These are phyloP conservation scores for Aegypius monachus DNA, from an alignment of 2,113 vertebrate genomes.

Conservation along the genomic window DNA sequence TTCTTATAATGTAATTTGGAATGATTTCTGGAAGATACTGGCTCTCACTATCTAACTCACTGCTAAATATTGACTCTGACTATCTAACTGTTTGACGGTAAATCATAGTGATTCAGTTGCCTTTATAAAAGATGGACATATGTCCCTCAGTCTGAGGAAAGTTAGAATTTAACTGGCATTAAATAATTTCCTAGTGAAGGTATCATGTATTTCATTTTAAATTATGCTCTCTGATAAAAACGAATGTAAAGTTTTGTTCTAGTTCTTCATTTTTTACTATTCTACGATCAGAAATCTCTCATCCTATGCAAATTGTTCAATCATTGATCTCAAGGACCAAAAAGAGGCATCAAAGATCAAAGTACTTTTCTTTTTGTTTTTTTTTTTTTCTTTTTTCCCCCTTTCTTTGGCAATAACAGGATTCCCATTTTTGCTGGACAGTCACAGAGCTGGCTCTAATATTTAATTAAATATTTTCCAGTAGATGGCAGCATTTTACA, in stretches of 20 bases:
- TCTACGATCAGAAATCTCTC: background rate
- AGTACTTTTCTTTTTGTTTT: background rate
- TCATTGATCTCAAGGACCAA: background rate
- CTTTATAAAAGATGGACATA: background rate
- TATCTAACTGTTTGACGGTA: background rate
- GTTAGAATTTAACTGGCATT: background rate
- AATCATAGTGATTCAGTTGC: background rate
- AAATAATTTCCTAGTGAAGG: background rate
- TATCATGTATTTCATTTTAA: background rate
- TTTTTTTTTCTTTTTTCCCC: too few relatives aligned
- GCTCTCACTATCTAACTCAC: background rate
- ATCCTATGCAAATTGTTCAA: background rate
- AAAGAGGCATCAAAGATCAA: background rate
- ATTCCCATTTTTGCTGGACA: background rate
- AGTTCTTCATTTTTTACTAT: background rate
- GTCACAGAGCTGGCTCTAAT: background rate
- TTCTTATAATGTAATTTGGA: background rate
- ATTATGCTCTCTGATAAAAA: background rate
- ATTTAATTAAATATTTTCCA: conserved; percentile 36
- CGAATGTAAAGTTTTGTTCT: background rate
- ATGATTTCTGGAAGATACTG: background rate
- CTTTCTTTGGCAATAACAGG: background rate
- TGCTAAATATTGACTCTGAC: background rate
- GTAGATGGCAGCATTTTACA: conserved; percentile 61
- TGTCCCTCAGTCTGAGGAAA: background rate